Evolutionary conservation across 1,140 invertebrate genomes (phyloP), one percentile per base, ranked within the genome.

Genomic region (Forficula auricularia): DNA sequence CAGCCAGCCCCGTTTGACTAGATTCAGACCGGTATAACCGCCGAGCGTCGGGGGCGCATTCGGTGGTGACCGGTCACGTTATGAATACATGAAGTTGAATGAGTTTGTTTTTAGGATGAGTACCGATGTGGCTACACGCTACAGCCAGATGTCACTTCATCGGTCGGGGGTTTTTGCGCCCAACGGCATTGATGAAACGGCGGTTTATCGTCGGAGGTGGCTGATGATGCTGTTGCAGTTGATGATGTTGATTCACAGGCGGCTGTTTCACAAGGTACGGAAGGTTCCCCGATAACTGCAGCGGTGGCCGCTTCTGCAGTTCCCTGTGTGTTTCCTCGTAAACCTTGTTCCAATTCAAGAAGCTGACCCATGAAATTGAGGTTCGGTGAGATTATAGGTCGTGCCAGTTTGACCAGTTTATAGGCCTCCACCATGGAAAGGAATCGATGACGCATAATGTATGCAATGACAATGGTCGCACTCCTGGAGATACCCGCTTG

Each of bases 351-450:
- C 52, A 88, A 73, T 54, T 95, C 86, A 30, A 87, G 64, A 50
- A 98, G 67, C 62, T 96, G 91, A 8, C 82, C 87, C 78, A 98
- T 90, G 63, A 98, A 98, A 58, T 96, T 96, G 36, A 97, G 73
- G 63, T 98, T 94, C 1, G 90, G 90, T 37, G 88, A 91, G 51
- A 97, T 94, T 58, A 95, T 94, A 19, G 78, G 74, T 38, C 91
- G 69, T 36, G 78, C 77, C 36, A 71, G 71, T 57, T 92, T 89
- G 30, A 96, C 89, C 53, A 80, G 72, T 50, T 81, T 77, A 65
- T 88, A 94, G 2, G 89, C 87, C 52, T 94, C 85, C 19, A 85
- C 70, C 70, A 90, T 84, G n/a, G 75, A 76, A 55, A 90, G 60
- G 37, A 75, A 72, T 51, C 82, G 80, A 62, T 89, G 80, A 51